Percentiles rank a stretch among this genome's conserved stretches.
Evolutionary conservation across 23 tunicate species (phyloP).

Genomic region (Aplidium turbinatum): DNA sequence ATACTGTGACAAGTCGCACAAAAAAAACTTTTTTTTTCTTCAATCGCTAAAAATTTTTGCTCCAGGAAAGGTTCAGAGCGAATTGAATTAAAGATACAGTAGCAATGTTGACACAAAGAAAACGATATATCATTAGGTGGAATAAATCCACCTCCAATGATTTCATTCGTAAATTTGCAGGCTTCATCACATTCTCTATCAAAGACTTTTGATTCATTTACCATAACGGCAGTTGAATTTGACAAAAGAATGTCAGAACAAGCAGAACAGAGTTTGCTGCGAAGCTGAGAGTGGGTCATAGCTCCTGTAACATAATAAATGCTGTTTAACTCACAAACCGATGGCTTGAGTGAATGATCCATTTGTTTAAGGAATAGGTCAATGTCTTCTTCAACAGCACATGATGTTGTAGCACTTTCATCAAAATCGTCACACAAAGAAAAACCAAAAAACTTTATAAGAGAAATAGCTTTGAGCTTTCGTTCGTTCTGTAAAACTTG

Average conservation of each 20-base stretch:
- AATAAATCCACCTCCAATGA: conserved; percentile 18
- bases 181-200: conserved; percentile 3
- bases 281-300: conserved; percentile 30
- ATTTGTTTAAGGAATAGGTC: conserved; percentile 15
- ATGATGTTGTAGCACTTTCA: too few relatives aligned
- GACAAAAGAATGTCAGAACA: conserved; percentile 23
- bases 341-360: conserved; percentile 9
- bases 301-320: conserved; percentile 33
- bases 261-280: conserved; percentile 9
- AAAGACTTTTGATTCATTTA: conserved; percentile 4
- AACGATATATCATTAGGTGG: conserved; percentile 24
- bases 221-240: conserved; percentile 1
- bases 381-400: too few relatives aligned
- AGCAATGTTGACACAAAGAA: conserved; percentile 25
- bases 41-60: conserved; percentile 4
- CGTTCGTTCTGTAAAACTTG: conserved; percentile 20
- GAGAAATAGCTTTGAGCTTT: conserved; percentile 29
- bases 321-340: conserved; percentile 7
- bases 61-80: conserved; percentile 13
- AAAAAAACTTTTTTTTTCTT: conserved; percentile 12
- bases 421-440: conserved; percentile 13
- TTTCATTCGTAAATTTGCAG: conserved; percentile 31
- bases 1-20: conserved; percentile 5
- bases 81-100: conserved; percentile 12
- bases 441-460: conserved; percentile 25